A percentile compares a stretch with the other conserved stretches of the same genome.
These are phyloP conservation scores for Helogale parvula DNA, from an alignment of 2,113 vertebrate genomes.

Conservation along the genomic window DNA sequence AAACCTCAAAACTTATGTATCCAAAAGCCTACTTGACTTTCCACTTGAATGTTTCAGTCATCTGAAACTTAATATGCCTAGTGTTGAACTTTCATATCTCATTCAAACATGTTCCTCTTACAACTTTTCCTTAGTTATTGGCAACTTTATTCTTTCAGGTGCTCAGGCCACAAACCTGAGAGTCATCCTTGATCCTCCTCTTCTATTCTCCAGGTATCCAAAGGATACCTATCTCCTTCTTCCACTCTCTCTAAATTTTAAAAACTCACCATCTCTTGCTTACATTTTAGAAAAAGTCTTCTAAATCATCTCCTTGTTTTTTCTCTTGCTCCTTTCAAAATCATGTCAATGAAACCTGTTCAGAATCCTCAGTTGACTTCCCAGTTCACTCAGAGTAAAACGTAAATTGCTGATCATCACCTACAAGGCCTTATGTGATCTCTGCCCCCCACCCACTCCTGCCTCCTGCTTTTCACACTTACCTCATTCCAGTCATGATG, in stretches of 20 bases:
- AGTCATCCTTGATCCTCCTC: background rate
- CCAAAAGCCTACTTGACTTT: background rate
- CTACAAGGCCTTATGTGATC: background rate
- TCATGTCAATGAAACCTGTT: background rate
- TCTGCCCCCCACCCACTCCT: rapidly evolving
- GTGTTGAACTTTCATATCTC: background rate
- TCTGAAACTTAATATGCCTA: background rate
- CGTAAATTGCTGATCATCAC: background rate
- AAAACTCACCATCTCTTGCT: background rate
- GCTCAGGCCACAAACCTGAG: background rate
- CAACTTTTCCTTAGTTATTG: background rate
- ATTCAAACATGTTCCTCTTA: background rate
- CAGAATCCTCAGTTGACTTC: background rate
- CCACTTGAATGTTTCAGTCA: background rate
- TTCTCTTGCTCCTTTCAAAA: background rate
- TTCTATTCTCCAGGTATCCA: background rate
- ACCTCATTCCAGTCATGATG: background rate
- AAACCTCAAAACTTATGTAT: background rate
- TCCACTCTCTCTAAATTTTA: background rate
- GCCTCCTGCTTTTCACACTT: background rate
- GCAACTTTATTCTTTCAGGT: background rate
- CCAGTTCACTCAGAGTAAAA: background rate
- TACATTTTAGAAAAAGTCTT: background rate
- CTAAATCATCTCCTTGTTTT: background rate
- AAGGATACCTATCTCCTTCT: background rate